phyloP scores from a whole-genome alignment of 2,888 invertebrate genomes.

The Callyntrura guangdongensis region DNA sequence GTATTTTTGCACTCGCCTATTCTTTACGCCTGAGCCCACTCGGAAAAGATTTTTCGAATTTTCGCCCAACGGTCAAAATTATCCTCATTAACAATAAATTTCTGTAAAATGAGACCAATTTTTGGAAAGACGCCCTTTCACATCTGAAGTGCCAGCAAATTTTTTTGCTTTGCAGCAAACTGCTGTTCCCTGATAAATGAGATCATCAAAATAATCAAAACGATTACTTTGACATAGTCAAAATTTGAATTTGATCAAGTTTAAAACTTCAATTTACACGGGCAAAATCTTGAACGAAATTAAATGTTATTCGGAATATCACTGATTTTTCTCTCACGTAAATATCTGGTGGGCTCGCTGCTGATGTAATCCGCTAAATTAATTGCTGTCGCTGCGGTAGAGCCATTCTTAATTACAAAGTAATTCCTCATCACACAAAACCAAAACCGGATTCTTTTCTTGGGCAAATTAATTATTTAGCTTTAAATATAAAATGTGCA shows the following conservation, averaged over 20 bases:
- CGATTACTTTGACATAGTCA: not conserved
- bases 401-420: not conserved
- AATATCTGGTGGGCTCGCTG: slow-evolving; percentile 37
- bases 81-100: slow-evolving; percentile 73
- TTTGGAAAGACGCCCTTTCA: not conserved
- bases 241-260: too few relatives aligned
- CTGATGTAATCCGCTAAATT: not conserved
- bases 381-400: not conserved
- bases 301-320: not conserved
- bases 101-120: slow-evolving; percentile 1
- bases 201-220: too few relatives aligned
- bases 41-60: slow-evolving; percentile 84
- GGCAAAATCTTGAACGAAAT: not conserved
- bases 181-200: too few relatives aligned
- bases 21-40: slow-evolving; percentile 85
- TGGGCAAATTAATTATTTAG: too few relatives aligned
- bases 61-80: slow-evolving; percentile 81
- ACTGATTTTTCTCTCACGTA: slow-evolving; percentile 6
- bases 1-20: slow-evolving; percentile 85
- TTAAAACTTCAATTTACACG: too few relatives aligned
- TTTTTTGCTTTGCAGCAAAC: not conserved
- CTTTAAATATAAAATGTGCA: not conserved
- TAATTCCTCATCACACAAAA: not conserved
- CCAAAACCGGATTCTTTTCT: not conserved
- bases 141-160: not conserved